phyloP scores from a whole-genome alignment of 2,113 vertebrate species.

The Istiophorus platypterus region DNA sequence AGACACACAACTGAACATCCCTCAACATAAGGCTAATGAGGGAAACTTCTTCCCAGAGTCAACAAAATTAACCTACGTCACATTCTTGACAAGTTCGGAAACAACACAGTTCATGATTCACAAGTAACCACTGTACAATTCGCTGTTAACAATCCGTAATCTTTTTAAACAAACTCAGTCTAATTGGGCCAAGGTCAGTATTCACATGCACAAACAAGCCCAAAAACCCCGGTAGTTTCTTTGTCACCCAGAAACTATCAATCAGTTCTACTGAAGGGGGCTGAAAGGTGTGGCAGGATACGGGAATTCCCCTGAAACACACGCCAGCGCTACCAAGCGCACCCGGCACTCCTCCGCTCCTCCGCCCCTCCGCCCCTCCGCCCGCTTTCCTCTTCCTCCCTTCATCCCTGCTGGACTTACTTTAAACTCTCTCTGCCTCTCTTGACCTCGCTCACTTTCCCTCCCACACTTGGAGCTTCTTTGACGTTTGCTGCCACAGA shows the following conservation, averaged over 20 bases:
- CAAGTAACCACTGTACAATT: neutral
- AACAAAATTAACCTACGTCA: slow-evolving; percentile 21
- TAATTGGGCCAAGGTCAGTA: slow-evolving; percentile 57
- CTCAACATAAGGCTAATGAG: slow-evolving; percentile 19
- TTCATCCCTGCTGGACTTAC: slow-evolving; percentile 65
- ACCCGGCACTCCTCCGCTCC: slow-evolving; percentile 52
- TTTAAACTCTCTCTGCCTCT: slow-evolving; percentile 17
- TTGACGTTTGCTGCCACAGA: slow-evolving; percentile 29
- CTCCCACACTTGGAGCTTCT: slow-evolving; percentile 50
- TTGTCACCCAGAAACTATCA: slow-evolving; percentile 61
- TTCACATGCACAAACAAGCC: slow-evolving; percentile 1
- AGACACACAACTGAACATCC: neutral
- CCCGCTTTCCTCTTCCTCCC: slow-evolving; percentile 64
- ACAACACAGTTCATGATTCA: neutral
- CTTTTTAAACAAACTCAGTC: slow-evolving; percentile 11
- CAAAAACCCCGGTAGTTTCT: slow-evolving; percentile 22
- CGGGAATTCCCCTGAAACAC: slow-evolving; percentile 77
- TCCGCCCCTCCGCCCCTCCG: slow-evolving; percentile 34
- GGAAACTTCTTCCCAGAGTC: slow-evolving; percentile 20
- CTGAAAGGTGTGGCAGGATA: slow-evolving; percentile 54
- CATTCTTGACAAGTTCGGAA: slow-evolving; percentile 25
- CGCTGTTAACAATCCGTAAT: neutral
- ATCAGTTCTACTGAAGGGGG: slow-evolving; percentile 67
- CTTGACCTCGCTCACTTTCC: slow-evolving; percentile 10
- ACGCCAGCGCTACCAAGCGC: slow-evolving; percentile 42